phyloP scores from a whole-genome alignment of 2,797 vertebrate genomes.

The Lates japonicus region DNA sequence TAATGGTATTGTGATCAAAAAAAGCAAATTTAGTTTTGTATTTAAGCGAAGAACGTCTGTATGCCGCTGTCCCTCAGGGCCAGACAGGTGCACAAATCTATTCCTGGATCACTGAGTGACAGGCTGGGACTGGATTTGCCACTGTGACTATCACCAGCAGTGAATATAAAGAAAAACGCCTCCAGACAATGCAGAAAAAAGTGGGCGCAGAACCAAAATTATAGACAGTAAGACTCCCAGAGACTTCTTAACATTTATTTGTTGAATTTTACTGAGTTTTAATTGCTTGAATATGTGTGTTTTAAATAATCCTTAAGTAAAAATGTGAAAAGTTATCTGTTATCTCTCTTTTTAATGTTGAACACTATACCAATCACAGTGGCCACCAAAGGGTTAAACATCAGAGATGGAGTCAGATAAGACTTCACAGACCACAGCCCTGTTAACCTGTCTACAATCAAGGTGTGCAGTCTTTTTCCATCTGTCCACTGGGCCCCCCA shows the following conservation, averaged over 20 bases:
- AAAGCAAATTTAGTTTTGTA: background rate
- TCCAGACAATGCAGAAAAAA: background rate
- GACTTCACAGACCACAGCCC: background rate
- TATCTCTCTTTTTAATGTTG: too few species aligned
- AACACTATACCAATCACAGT: too few species aligned
- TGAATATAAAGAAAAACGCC: background rate
- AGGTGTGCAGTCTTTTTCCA: background rate
- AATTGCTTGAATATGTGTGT: background rate
- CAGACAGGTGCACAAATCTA: conserved; percentile 24
- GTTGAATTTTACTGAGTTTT: background rate
- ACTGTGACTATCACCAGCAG: conserved; percentile 15
- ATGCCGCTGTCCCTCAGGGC: background rate
- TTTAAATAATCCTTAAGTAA: background rate
- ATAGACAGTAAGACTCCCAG: background rate
- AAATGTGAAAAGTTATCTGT: background rate
- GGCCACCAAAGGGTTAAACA: background rate
- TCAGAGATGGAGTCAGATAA: background rate
- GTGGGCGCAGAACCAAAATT: background rate
- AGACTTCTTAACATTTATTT: background rate
- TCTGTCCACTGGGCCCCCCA: background rate
- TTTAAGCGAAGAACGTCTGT: background rate
- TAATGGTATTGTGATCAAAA: background rate
- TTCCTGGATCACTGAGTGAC: conserved; percentile 33
- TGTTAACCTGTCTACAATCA: background rate
- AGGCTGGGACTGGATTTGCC: conserved; percentile 22